Evolutionary conservation across 2,113 vertebrate species (phyloP), one percentile per base, ranked within the genome.

Genomic region (Kobus ellipsiprymnus): DNA sequence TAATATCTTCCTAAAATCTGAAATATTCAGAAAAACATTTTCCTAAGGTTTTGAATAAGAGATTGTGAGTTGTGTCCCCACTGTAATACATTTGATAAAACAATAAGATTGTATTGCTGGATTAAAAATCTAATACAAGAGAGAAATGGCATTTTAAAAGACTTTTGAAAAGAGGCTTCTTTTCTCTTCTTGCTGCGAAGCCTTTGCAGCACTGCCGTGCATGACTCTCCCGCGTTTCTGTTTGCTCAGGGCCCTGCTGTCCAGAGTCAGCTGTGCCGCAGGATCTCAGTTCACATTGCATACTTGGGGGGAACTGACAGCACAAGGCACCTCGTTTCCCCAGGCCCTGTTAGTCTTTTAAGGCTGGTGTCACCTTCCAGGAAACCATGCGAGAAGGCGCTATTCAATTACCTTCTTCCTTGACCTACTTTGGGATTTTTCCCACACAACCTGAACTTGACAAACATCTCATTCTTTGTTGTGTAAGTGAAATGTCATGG

Each of bases 1-100:
- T 50, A 50, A 93, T 82, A n/a, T 83, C 67, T 80, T 88, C 64
- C 16, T 59, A 77, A 90, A 91, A 88, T 64, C 77, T 64, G 19
- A 64, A 91, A 46, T 55, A 46, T 36, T 85, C 54, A 55, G 13
- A 84, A 95, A 83, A 27, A 94, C 23, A 89, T 25, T 84, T 3
- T 11, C 29, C 10, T 40, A 64, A 52, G 36, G 2, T 94, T 96
- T 95, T 90, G 29, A 86, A 36, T 89, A n/a, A 67, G 30, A 12
- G 3, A 33, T 54, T 84, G 4, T 92, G 81, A 92, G 8, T 54
- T 81, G 23, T 12, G 29, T 54, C 96, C 40, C 21, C 80, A 81
- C 11, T 27, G 62, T 21, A 82, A 36, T 33, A 86, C 10, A 4
- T 40, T 93, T 93, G 19, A 21, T 94, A 80, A 44, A 78, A 55